Evolutionary conservation across 2,113 vertebrate genomes (phyloP).

Genomic region (Lepidothrix coronata): DNA sequence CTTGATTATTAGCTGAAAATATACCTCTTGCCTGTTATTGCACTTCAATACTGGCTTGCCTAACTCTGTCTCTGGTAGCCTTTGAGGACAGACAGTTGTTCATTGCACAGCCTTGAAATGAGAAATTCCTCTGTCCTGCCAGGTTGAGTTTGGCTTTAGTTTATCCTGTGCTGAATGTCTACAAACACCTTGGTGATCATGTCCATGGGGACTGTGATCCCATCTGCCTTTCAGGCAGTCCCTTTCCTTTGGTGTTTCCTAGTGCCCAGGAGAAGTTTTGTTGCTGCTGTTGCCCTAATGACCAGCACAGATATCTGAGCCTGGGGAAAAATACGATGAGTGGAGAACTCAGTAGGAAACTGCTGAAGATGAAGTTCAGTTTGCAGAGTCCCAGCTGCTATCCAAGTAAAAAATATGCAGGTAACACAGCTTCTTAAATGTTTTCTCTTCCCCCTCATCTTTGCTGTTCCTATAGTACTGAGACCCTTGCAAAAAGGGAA

Average conservation of each 20-base stretch:
- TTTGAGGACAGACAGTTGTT: not conserved
- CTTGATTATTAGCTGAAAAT: conserved; percentile 2
- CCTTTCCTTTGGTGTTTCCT: not conserved
- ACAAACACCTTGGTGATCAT: not conserved
- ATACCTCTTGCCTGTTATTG: not conserved
- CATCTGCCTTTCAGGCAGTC: not conserved
- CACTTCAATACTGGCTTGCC: not conserved
- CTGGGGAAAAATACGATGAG: not conserved
- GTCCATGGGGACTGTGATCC: not conserved
- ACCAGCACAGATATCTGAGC: not conserved
- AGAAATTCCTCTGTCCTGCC: not conserved
- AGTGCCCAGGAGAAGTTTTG: not conserved
- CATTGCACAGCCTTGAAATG: not conserved
- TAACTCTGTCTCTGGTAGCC: not conserved
- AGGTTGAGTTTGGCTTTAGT: not conserved
- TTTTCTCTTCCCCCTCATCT: not conserved
- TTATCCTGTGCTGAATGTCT: not conserved
- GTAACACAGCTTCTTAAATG: not conserved
- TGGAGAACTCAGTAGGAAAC: not conserved
- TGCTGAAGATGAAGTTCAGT: not conserved
- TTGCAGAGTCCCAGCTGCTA: not conserved
- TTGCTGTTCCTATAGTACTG: not conserved
- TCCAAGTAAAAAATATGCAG: not conserved
- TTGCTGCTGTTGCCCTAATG: not conserved
- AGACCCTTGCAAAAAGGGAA: not conserved